Evolutionary conservation across 2,797 vertebrate species (phyloP), one percentile per base, ranked within the genome.

Genomic region (Phataginus tetradactyla): DNA sequence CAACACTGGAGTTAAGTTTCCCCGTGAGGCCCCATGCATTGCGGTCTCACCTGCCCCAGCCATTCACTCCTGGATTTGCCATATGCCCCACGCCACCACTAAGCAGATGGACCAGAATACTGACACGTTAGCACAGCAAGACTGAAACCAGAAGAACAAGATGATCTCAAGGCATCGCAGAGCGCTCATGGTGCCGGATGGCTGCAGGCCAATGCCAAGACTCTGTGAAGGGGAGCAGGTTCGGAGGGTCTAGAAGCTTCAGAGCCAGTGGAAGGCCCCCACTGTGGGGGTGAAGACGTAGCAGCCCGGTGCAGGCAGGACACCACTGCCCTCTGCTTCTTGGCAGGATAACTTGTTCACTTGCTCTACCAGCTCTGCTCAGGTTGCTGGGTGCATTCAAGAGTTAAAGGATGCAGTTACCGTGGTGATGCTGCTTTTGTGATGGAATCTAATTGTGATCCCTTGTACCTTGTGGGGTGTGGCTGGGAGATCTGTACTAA

Each of bases 351-450:
- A 69, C 63, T 69, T 66, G 78, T 88, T 94, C 83, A 25, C 63
- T 86, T 87, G 49, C 71, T 80, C 63, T 37, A 72, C 37, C 42
- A 42, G 64, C 86, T 95, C 42, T 68, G 63, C 42, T 94, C 57
- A 29, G 39, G 55, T 79, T 77, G 29, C 91, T 90, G 72, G 83
- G 91, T 34, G 69, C 25, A 79, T 63, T 87, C n/a, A 85, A 63
- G 71, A 74, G 83, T 55, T 61, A 93, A 87, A 85, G 25, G 79
- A 53, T 89, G 25, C 8, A 23, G 96, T 97, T 96, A 68, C 94
- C 91, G 96, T 92, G 96, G 96, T 23, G 45, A 97, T 53, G 75
- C 83, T 86, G 93, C 87, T 94, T 98, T 83, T 96, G 87, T 96
- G 93, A 96, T 74, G 71, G 86, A 81, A 96, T 93, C 75, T 39